Conservation (phyloP, 64 coral and sea anemone genomes). For the Dendronephthya gigantea region DNA sequence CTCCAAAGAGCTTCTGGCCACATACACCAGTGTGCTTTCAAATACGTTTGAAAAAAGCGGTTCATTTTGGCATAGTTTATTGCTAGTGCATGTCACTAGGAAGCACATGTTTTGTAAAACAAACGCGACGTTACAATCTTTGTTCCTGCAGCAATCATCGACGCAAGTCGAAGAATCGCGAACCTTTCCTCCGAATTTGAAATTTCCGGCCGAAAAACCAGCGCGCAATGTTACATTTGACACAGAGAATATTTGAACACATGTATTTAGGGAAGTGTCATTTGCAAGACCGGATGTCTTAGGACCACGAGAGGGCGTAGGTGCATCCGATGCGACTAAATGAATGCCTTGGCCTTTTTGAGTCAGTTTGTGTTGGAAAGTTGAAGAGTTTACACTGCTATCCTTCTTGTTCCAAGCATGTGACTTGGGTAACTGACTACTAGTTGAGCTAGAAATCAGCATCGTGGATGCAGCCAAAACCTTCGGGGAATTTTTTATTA, state of each 20-base stretch:
- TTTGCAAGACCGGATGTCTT: neutral
- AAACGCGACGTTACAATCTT: constrained; percentile 69
- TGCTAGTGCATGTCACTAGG: constrained; percentile 49
- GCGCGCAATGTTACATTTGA: constrained; percentile 49
- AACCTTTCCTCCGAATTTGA: constrained; percentile 25
- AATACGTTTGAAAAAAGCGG: neutral
- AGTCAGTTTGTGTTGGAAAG: neutral
- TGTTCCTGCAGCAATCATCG: constrained; percentile 48
- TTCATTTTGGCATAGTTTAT: constrained; percentile 53
- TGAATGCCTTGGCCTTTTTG: neutral
- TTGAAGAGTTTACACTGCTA: neutral
- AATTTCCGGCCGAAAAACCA: constrained; percentile 53
- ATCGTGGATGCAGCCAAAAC: too few relatives aligned
- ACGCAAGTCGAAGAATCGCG: constrained; percentile 43
- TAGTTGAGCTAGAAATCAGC: neutral
- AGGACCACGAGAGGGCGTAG: neutral
- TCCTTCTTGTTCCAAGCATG: neutral
- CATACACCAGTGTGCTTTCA: constrained; percentile 47
- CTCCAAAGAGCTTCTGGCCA: constrained; percentile 64
- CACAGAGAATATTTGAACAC: constrained; percentile 46
- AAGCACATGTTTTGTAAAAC: constrained; percentile 49
- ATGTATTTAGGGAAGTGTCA: constrained; percentile 17
- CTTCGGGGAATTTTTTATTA: neutral
- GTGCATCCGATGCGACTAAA: neutral
- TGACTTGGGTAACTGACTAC: neutral